Evolutionary conservation across 2,113 vertebrate genomes (phyloP).

Genomic region (Cromileptes altivelis): DNA sequence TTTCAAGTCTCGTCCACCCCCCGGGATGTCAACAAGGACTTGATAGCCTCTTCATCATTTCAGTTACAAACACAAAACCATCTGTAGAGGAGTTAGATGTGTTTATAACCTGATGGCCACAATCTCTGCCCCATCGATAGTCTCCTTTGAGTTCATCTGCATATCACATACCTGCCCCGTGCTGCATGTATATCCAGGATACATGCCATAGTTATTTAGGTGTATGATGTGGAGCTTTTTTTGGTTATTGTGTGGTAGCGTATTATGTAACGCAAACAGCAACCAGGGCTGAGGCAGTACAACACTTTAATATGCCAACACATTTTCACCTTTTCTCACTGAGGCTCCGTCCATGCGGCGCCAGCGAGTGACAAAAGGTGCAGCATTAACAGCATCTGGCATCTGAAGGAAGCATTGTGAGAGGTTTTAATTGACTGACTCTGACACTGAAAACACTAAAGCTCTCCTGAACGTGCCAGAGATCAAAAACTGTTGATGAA

Average conservation of each 20-base stretch:
- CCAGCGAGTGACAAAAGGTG: not conserved
- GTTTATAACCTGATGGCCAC: conserved; percentile 9
- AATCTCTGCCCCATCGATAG: not conserved
- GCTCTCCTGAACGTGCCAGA: conserved; percentile 18
- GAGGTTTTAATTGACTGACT: conserved; percentile 22
- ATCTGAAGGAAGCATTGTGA: conserved; percentile 17
- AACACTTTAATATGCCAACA: conserved; percentile 2
- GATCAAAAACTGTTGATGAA: conserved; percentile 18
- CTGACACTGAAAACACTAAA: conserved; percentile 10
- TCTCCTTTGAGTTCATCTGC: conserved; percentile 24
- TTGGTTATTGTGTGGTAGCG: conserved; percentile 28
- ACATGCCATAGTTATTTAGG: conserved; percentile 44
- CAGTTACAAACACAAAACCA: conserved; percentile 28
- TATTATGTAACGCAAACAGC: conserved; percentile 35
- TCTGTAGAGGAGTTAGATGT: conserved; percentile 21
- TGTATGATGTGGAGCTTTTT: conserved; percentile 37
- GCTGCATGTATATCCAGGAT: conserved; percentile 7
- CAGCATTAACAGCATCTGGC: not conserved
- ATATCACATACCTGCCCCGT: conserved; percentile 20
- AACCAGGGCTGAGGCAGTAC: conserved; percentile 11
- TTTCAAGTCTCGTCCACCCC: conserved; percentile 9
- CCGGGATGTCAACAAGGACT: conserved; percentile 35
- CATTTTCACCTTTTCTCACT: not conserved
- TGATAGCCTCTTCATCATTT: conserved; percentile 43
- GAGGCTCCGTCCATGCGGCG: not conserved